Evolutionary conservation across 1,140 invertebrate species (phyloP).

Genomic region (Oryzaephilus surinamensis): DNA sequence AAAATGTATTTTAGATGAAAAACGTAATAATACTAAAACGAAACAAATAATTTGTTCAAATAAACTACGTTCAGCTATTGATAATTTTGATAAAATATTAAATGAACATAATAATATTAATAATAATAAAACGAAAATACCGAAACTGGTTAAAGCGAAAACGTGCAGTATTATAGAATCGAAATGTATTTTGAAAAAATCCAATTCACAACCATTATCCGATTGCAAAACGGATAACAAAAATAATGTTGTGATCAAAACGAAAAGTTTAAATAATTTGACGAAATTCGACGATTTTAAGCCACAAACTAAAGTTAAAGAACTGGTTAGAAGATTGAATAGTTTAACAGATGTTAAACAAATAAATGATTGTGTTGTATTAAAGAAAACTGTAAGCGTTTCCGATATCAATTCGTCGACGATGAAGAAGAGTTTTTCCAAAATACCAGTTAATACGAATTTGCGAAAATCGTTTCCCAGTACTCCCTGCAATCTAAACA

Average conservation of each 20-base stretch:
- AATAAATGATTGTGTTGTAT: background rate
- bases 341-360: slow-evolving; percentile 10
- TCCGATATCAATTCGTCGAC: slow-evolving; percentile 16
- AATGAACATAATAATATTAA: slow-evolving; percentile 36
- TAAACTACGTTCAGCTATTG: too few species aligned
- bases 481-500: slow-evolving; percentile 32
- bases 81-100: slow-evolving; percentile 54
- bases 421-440: slow-evolving; percentile 8
- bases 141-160: slow-evolving; percentile 48
- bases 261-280: slow-evolving; percentile 20
- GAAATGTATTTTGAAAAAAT: slow-evolving; percentile 47
- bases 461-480: slow-evolving; percentile 27
- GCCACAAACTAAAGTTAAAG: slow-evolving; percentile 22
- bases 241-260: slow-evolving; percentile 8
- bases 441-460: slow-evolving; percentile 30
- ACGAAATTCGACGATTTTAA: slow-evolving; percentile 2
- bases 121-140: slow-evolving; percentile 21
- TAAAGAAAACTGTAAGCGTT: slow-evolving; percentile 14
- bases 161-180: slow-evolving; percentile 53
- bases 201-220: slow-evolving; percentile 15
- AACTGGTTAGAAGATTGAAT: slow-evolving; percentile 22
- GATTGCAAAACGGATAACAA: background rate
- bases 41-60: too few species aligned
- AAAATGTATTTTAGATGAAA: too few species aligned
- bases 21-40: too few species aligned